Conservation (phyloP, 1,140 invertebrate genomes). For the Campoletis sonorensis region DNA sequence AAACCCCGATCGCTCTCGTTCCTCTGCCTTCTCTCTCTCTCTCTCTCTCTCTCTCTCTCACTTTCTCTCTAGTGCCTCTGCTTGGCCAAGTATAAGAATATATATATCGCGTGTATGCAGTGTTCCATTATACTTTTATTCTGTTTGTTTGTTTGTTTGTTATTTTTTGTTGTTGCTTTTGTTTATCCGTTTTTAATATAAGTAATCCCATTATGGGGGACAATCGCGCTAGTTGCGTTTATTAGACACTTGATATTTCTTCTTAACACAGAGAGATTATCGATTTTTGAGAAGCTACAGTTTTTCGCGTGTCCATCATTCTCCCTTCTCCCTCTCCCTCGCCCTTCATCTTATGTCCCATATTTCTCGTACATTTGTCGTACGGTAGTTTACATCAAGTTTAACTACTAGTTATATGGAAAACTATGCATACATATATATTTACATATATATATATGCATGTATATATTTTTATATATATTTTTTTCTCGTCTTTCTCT, state of each 20-base stretch:
- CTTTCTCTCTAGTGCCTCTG: no score
- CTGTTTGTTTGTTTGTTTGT: neutral
- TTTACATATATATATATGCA: neutral
- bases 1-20: no score
- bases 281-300: slow-evolving; percentile 33
- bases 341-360: neutral
- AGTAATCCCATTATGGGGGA: slow-evolving; percentile 57
- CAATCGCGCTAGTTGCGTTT: slow-evolving; percentile 70
- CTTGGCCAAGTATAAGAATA: slow-evolving; percentile 70
- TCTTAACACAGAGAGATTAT: slow-evolving; percentile 49
- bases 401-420: slow-evolving; percentile 62
- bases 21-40: no score
- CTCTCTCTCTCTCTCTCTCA: no score
- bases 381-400: slow-evolving; percentile 41
- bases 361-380: slow-evolving; percentile 55
- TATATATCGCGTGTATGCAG: slow-evolving; percentile 47
- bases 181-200: neutral
- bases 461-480: slow-evolving; percentile 48
- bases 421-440: slow-evolving; percentile 65
- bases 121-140: slow-evolving; percentile 13
- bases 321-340: no score
- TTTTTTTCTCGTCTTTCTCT: no score
- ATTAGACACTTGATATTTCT: slow-evolving; percentile 75
- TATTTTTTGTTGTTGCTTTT: neutral
- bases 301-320: slow-evolving; percentile 24